phyloP scores from a whole-genome alignment of 2,888 invertebrate genomes.

The Malthinus seriepunctatus region DNA sequence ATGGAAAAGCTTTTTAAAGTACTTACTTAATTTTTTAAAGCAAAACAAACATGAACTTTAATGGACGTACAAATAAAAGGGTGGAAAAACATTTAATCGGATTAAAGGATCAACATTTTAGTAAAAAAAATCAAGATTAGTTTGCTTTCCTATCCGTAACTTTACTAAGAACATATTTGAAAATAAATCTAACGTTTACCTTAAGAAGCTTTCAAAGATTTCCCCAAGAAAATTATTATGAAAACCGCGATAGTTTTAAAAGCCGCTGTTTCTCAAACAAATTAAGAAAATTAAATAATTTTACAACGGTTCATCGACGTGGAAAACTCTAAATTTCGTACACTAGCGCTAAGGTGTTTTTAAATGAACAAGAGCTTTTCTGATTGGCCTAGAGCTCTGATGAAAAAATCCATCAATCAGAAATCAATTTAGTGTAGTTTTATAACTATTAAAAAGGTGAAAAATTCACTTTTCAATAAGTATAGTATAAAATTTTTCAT shows the following conservation, averaged over 20 bases:
- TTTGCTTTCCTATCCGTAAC: conserved; percentile 15
- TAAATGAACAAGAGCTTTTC: too few species aligned
- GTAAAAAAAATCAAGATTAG: conserved; percentile 19
- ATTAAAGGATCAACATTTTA: conserved; percentile 27
- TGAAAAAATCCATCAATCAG: too few species aligned
- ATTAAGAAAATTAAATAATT: conserved; percentile 5
- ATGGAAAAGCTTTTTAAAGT: too few species aligned
- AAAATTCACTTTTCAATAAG: too few species aligned
- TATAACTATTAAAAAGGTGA: too few species aligned
- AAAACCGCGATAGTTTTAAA: background rate
- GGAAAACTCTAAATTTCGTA: too few species aligned
- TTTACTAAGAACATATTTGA: background rate
- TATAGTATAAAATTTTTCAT: too few species aligned
- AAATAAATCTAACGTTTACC: background rate
- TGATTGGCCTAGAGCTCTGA: too few species aligned
- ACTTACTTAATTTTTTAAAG: conserved; percentile 12
- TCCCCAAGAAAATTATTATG: conserved; percentile 1
- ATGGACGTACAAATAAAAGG: conserved; percentile 38
- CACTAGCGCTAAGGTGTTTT: too few species aligned
- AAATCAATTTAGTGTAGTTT: too few species aligned
- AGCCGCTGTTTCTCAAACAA: background rate
- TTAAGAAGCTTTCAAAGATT: background rate
- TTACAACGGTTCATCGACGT: background rate
- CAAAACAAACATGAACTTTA: conserved; percentile 31
- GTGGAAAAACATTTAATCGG: conserved; percentile 30